Conservation (phyloP, 2,888 invertebrate species). For the Euspilapteryx auroguttella region DNA sequence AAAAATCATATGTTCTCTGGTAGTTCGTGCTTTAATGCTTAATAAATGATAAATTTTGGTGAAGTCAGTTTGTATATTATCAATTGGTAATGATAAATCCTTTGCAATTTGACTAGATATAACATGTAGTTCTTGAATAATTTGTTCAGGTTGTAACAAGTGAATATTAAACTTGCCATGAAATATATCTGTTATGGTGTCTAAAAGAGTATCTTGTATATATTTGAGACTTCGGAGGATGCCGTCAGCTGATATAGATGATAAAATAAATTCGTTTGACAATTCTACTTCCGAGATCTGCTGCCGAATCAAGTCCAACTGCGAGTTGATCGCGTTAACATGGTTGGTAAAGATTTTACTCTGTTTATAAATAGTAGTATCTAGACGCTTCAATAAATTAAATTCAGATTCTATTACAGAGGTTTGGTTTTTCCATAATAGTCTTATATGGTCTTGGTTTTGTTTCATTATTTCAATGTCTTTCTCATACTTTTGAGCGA, state of each 20-base stretch:
- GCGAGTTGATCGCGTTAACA: too few species aligned
- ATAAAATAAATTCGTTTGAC: too few species aligned
- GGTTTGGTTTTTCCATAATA: too few species aligned
- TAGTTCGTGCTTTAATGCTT: background rate
- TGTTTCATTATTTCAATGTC: slow-evolving; percentile 5
- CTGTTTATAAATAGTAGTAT: too few species aligned
- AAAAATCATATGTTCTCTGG: background rate
- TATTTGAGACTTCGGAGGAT: background rate
- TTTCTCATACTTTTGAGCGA: too few species aligned
- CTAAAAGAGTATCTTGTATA: background rate
- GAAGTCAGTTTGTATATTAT: background rate
- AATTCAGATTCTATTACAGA: slow-evolving; percentile 6
- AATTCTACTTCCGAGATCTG: too few species aligned
- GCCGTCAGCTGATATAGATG: background rate
- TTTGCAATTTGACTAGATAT: background rate
- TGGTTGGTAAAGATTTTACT: too few species aligned
- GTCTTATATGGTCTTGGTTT: slow-evolving; percentile 6
- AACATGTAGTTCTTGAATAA: background rate
- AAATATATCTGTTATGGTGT: background rate
- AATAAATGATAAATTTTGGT: background rate
- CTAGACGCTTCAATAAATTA: slow-evolving; percentile 5
- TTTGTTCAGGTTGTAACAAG: background rate
- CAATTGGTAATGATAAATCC: background rate
- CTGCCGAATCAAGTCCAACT: too few species aligned
- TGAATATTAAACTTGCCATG: background rate